Evolutionary conservation across 2,797 vertebrate species (phyloP).

Genomic region (Thamnophis elegans): DNA sequence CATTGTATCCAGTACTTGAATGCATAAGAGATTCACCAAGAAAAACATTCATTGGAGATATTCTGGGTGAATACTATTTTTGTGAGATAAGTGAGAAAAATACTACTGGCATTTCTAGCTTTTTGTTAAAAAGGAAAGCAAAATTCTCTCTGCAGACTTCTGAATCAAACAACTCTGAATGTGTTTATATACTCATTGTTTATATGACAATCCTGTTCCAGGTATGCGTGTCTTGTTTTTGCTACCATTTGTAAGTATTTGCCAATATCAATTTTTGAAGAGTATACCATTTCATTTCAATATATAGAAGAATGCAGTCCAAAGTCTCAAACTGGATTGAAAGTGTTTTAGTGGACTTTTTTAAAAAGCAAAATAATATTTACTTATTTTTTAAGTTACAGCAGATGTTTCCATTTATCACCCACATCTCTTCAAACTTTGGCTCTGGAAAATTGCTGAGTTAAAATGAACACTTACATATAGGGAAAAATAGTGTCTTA

Average conservation of each 20-base stretch:
- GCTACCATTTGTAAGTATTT: constrained; percentile 4
- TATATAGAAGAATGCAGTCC: constrained; percentile 22
- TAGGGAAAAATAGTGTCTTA: constrained; percentile 57
- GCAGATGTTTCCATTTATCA: constrained; percentile 68
- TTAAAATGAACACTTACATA: constrained; percentile 56
- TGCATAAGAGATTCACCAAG: constrained; percentile 69
- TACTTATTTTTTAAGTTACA: constrained; percentile 60
- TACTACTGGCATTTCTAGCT: constrained; percentile 58
- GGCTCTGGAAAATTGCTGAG: constrained; percentile 61
- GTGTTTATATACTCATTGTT: constrained; percentile 21
- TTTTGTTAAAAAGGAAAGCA: constrained; percentile 19
- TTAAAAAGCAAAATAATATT: constrained; percentile 39
- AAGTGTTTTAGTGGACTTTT: constrained; percentile 56
- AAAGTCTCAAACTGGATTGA: constrained; percentile 52
- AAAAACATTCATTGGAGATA: constrained; percentile 62
- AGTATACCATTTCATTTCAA: not conserved
- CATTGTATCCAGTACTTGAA: constrained; percentile 68
- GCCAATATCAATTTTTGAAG: not conserved
- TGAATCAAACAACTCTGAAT: constrained; percentile 39
- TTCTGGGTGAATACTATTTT: constrained; percentile 68
- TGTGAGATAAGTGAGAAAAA: constrained; percentile 65
- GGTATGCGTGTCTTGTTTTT: constrained; percentile 27
- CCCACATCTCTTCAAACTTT: constrained; percentile 60
- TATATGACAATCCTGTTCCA: constrained; percentile 17
- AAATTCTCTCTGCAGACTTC: not conserved